These are phyloP conservation scores for Coenonympha arcania DNA, from an alignment of 2,888 invertebrate genomes.

Conservation along the genomic window DNA sequence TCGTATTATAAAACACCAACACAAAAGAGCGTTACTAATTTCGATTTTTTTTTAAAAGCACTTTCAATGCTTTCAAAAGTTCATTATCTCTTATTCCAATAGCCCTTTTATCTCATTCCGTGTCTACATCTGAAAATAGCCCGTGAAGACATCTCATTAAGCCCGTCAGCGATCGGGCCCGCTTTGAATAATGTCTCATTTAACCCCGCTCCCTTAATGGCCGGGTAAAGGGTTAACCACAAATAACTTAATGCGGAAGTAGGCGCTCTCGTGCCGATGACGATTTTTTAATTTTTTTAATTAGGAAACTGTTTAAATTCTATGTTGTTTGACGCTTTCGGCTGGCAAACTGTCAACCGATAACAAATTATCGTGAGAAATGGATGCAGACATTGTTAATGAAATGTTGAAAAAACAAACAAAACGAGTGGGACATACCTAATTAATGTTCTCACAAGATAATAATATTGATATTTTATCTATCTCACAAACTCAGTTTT, in stretches of 20 bases:
- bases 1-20: not conserved
- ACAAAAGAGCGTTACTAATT: slow-evolving; percentile 4
- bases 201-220: slow-evolving; percentile 71
- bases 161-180: slow-evolving; percentile 54
- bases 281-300: slow-evolving; percentile 69
- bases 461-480: not conserved
- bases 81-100: slow-evolving; percentile 32
- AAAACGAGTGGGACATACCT: slow-evolving; percentile 8
- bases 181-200: slow-evolving; percentile 73
- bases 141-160: slow-evolving; percentile 71
- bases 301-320: slow-evolving; percentile 73
- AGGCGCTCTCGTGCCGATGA: slow-evolving; percentile 48
- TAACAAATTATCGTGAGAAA: slow-evolving; percentile 63
- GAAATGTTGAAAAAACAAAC: slow-evolving; percentile 16
- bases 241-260: slow-evolving; percentile 70
- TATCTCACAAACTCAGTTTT: not conserved
- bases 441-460: slow-evolving; percentile 3
- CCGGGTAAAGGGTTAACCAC: slow-evolving; percentile 70
- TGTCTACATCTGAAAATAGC: slow-evolving; percentile 62
- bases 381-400: slow-evolving; percentile 17
- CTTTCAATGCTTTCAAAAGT: slow-evolving; percentile 21
- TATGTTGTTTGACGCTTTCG: slow-evolving; percentile 44
- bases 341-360: slow-evolving; percentile 46
- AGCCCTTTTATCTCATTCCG: slow-evolving; percentile 27
- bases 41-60: slow-evolving; percentile 16